Percentiles rank a stretch among this genome's conserved stretches.
These are phyloP conservation scores for Hippotragus niger DNA, from an alignment of 2,113 vertebrate genomes.

Conservation along the genomic window DNA sequence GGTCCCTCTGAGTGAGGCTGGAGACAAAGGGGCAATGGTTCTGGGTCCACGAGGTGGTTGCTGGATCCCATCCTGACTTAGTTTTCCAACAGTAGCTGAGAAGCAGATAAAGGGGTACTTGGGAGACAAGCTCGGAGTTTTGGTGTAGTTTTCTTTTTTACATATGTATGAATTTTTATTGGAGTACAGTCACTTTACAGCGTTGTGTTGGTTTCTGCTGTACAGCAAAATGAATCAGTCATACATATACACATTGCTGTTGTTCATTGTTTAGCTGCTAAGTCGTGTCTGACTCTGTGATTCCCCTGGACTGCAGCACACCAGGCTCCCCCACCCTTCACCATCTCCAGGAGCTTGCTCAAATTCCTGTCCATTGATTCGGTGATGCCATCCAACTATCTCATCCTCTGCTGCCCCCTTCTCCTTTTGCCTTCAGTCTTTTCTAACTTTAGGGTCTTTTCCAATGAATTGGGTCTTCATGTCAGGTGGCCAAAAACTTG, in stretches of 20 bases:
- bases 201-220: background rate
- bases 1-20: background rate
- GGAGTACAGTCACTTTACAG: background rate
- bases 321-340: background rate
- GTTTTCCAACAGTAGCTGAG: background rate
- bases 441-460: background rate
- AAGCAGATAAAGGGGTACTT: background rate
- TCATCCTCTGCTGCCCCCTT: background rate
- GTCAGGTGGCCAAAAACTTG: background rate
- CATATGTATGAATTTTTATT: background rate
- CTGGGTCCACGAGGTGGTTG: background rate
- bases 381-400: background rate
- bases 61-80: background rate
- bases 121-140: background rate
- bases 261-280: background rate
- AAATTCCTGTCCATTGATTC: background rate
- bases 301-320: background rate
- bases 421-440: background rate
- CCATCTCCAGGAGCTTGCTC: background rate
- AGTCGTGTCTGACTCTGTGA: background rate
- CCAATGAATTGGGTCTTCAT: background rate
- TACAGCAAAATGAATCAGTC: background rate
- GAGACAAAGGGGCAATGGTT: background rate
- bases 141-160: background rate
- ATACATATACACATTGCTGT: background rate